These are phyloP conservation scores for Artibeus jamaicensis DNA, from an alignment of 2,797 vertebrate genomes.

Conservation along the genomic window DNA sequence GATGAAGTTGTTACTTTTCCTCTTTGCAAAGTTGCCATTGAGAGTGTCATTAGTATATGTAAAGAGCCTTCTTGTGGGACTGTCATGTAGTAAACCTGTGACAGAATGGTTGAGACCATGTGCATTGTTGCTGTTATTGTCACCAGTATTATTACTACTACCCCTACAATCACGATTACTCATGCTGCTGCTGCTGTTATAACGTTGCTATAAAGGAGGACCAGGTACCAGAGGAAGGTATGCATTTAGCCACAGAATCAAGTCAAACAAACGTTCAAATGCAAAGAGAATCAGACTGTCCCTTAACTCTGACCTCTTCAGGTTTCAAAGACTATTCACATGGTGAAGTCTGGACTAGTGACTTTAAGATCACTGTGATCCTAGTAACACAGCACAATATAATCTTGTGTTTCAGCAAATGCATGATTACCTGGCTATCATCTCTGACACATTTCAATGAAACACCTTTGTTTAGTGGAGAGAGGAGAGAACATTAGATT, in stretches of 20 bases:
- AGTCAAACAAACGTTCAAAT: not conserved
- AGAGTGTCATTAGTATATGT: not conserved
- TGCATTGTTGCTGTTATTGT: not conserved
- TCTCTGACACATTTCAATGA: not conserved
- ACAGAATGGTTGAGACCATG: not conserved
- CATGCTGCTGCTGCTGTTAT: not conserved
- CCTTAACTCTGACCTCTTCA: not conserved
- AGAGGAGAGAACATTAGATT: not conserved
- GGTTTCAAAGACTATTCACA: not conserved
- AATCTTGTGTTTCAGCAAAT: not conserved
- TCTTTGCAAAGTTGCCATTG: not conserved
- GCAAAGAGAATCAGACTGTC: not conserved
- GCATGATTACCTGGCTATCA: not conserved
- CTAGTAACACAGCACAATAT: not conserved
- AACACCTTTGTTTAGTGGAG: not conserved
- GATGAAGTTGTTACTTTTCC: not conserved
- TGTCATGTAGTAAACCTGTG: not conserved
- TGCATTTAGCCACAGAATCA: not conserved
- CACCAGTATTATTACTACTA: not conserved
- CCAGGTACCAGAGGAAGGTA: not conserved
- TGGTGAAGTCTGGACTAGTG: not conserved
- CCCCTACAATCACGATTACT: not conserved
- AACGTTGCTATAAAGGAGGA: not conserved
- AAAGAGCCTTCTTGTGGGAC: not conserved
- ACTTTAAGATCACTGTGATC: not conserved